phyloP scores from a whole-genome alignment of 2,888 invertebrate genomes.

The Drosophila buzzatii region DNA sequence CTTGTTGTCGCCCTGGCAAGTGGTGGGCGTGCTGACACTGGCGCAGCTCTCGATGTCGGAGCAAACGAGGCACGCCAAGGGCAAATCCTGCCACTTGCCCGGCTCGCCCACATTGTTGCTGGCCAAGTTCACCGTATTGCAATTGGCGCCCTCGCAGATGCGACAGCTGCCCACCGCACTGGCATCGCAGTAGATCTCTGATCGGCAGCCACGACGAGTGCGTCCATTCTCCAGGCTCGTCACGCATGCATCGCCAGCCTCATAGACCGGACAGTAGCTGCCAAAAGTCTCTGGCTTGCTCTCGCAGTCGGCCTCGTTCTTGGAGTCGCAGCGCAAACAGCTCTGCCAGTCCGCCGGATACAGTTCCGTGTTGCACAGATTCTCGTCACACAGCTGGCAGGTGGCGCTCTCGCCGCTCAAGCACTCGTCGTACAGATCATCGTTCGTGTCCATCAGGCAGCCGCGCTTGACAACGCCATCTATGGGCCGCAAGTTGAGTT shows the following conservation, averaged over 20 bases:
- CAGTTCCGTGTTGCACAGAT: constrained; percentile 70
- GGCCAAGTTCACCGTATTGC: constrained; percentile 72
- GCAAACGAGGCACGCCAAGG: constrained; percentile 76
- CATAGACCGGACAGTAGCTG: constrained; percentile 66
- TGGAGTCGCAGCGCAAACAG: constrained; percentile 78
- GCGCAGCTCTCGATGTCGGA: constrained; percentile 60
- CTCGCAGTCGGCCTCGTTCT: constrained; percentile 60
- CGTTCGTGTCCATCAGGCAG: constrained; percentile 65
- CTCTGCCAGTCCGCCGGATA: constrained; percentile 74
- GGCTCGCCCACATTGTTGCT: constrained; percentile 72
- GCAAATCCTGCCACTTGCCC: constrained; percentile 82
- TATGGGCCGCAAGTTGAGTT: constrained; percentile 16
- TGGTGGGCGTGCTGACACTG: constrained; percentile 11
- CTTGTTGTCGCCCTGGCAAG: constrained; percentile 73
- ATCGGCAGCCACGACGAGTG: constrained; percentile 76
- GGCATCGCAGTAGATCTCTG: constrained; percentile 70
- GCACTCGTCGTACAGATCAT: constrained; percentile 68
- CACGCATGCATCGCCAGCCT: constrained; percentile 66
- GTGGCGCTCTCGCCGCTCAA: constrained; percentile 43
- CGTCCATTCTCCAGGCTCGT: constrained; percentile 64
- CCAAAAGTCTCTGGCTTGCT: constrained; percentile 49
- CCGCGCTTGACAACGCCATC: constrained; percentile 75
- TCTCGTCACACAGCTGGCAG: constrained; percentile 69
- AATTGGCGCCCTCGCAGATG: constrained; percentile 69
- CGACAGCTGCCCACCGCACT: constrained; percentile 65